These are phyloP conservation scores for Zaprionus nigranus DNA, from an alignment of 1,140 invertebrate genomes.

Conservation along the genomic window DNA sequence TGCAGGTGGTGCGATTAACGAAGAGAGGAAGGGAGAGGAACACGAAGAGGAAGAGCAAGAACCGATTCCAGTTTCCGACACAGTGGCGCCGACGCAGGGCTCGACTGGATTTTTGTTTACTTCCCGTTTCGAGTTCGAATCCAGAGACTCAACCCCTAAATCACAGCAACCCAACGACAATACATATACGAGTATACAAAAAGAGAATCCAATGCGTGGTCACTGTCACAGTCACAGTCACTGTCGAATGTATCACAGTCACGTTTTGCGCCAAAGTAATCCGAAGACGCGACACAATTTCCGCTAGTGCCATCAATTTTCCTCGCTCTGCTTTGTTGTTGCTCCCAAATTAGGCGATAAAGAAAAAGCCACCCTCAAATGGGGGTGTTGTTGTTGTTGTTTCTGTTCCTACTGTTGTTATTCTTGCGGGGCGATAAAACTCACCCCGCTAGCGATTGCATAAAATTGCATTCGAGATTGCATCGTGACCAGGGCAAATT, in stretches of 20 bases:
- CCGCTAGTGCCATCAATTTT: conserved; percentile 38
- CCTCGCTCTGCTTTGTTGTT: conserved; percentile 25
- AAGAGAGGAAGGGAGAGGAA: conserved; percentile 4
- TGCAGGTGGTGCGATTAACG: conserved; percentile 40
- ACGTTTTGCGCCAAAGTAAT: conserved; percentile 68
- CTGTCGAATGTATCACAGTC: conserved; percentile 41
- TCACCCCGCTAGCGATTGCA: conserved; percentile 53
- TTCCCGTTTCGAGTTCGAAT: conserved; percentile 63
- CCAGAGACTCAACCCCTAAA: conserved; percentile 38
- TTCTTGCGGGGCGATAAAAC: conserved; percentile 35
- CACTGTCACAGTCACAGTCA: conserved; percentile 27
- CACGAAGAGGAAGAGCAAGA: no score
- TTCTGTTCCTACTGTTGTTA: conserved; percentile 11
- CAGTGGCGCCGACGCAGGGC: conserved; percentile 46
- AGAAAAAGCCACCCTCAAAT: conserved; percentile 25
- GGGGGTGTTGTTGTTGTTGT: background rate
- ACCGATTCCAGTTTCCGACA: conserved; percentile 46
- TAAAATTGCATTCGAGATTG: conserved; percentile 78
- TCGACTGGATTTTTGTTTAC: conserved; percentile 73
- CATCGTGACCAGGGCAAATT: conserved; percentile 77
- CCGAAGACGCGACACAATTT: conserved; percentile 55
- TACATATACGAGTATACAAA: background rate
- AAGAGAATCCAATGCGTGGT: conserved; percentile 50
- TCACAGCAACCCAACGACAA: conserved; percentile 15
- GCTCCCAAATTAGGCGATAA: conserved; percentile 39